Conservation (phyloP, 2,888 invertebrate genomes). For the Zootermopsis nevadensis region DNA sequence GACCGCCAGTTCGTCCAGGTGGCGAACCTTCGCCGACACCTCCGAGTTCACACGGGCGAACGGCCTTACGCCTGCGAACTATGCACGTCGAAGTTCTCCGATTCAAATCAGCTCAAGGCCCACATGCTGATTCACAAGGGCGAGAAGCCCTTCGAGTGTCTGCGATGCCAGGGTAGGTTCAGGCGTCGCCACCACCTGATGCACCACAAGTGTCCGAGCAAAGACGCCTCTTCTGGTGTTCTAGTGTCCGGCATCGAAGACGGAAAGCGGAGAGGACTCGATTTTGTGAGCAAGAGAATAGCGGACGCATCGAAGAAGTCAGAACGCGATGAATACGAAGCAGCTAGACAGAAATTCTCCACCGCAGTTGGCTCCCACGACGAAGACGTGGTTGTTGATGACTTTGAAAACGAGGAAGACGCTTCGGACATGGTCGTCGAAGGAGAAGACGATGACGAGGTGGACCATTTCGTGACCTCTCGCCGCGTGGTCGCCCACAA, state of each 20-base stretch:
- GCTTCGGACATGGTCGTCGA: conserved; percentile 53
- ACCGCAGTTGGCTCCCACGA: neutral
- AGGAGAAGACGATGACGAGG: conserved; percentile 46
- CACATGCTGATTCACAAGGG: conserved; percentile 90
- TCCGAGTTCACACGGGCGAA: conserved; percentile 92
- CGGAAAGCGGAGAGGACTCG: neutral
- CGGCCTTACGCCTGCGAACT: conserved; percentile 89
- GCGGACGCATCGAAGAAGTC: neutral
- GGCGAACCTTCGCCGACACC: conserved; percentile 88
- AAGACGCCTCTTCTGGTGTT: neutral
- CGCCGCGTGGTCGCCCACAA: conserved; percentile 50
- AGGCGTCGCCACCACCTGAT: conserved; percentile 87
- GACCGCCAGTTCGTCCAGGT: conserved; percentile 94
- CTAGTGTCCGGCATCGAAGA: neutral
- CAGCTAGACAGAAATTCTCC: neutral
- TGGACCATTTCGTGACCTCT: neutral
- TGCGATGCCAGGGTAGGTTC: conserved; percentile 82
- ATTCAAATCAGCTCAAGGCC: conserved; percentile 92
- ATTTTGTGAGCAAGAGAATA: neutral
- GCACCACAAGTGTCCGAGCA: conserved; percentile 82
- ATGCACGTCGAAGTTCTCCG: conserved; percentile 88
- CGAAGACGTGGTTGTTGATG: neutral
- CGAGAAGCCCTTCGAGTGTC: conserved; percentile 88
- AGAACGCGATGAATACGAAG: neutral
- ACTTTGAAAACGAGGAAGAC: conserved; percentile 52